Base-by-base conservation (phyloP, 1,140 invertebrate genomes). In the Ladona fulva region DNA sequence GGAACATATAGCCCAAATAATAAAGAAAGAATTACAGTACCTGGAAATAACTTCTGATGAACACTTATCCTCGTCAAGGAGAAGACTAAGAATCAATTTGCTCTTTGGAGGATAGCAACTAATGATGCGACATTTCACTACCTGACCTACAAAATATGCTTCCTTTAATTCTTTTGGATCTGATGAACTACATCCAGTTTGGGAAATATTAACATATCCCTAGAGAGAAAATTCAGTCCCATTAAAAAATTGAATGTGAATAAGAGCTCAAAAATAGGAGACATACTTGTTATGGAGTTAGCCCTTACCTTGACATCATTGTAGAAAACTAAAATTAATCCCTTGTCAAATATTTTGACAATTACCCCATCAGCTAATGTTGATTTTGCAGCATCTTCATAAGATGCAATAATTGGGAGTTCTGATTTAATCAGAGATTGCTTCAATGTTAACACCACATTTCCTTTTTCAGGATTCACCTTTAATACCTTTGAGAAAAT, bases 261-360 rank as follows among this genome's bases (percentile, higher is more conserved):
- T 66, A 12, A 16, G n/a, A 66, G n/a, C 14, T 37, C 29, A 66
- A 66, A 6, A 66, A 66, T 5, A 66, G 52, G 3, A 22, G 52
- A 52, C 10, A 52, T 52, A 52, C 44, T 52, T 52, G 19, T 19
- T 52, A 52, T 19, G 44, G 44, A n/a, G n/a, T n/a, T n/a, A 52
- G 52, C 16, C 12, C 52, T 66, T 66, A 66, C 52, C n/a, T 66
- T 66, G 12, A 66, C 74, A 76, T 76, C 42, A 73, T 44, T 52
- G 25, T 78, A 78, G 66, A 78, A 78, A n/a, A 42, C 59, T 0
- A 78, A 22, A 16, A 78, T 25, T 25, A 78, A 25, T 52, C 78
- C 78, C 42, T 37, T 76, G 10, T 76, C 44, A 24, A n/a, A 11
- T 22, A 78, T 66, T 73, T 52, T 29, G 25, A 24, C 16, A 22